Conservation (phyloP, 2,797 vertebrate species). For the Danio choprae region DNA sequence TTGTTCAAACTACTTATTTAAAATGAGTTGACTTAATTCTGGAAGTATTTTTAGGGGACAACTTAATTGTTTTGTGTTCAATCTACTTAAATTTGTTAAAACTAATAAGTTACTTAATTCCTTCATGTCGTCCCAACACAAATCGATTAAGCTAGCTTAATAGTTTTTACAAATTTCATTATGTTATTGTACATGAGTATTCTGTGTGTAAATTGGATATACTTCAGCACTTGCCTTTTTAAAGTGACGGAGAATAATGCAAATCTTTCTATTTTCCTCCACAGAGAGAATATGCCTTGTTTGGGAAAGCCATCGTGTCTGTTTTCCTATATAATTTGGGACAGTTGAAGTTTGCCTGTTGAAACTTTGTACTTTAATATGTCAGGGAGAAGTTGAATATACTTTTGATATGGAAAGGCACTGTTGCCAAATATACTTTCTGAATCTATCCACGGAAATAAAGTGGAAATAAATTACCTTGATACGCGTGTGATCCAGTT, state of each 20-base stretch:
- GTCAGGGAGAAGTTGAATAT: slow-evolving; percentile 35
- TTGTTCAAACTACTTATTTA: too few relatives aligned
- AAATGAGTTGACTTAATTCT: too few relatives aligned
- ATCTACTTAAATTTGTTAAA: too few relatives aligned
- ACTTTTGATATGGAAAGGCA: slow-evolving; percentile 32
- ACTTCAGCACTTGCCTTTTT: slow-evolving; percentile 39
- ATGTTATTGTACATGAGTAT: background rate
- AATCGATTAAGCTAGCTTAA: too few relatives aligned
- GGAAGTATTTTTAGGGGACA: too few relatives aligned
- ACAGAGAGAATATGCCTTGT: slow-evolving; percentile 40
- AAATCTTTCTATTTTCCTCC: slow-evolving; percentile 25
- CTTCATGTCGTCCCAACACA: too few relatives aligned
- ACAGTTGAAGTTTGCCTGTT: slow-evolving; percentile 18
- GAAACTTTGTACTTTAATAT: slow-evolving; percentile 44
- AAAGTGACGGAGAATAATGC: slow-evolving; percentile 38
- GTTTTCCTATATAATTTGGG: slow-evolving; percentile 31
- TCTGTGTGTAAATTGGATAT: slow-evolving; percentile 38
- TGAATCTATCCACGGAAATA: slow-evolving; percentile 6
- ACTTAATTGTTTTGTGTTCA: too few relatives aligned
- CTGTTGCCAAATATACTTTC: slow-evolving; percentile 17
- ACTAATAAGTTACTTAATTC: too few relatives aligned
- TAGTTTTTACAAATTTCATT: too few relatives aligned
- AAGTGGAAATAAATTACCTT: slow-evolving; percentile 20
- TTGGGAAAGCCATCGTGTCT: slow-evolving; percentile 28
- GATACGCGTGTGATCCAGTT: slow-evolving; percentile 35